Evolutionary conservation across 2,797 vertebrate species (phyloP).

Genomic region (Dryobates pubescens): DNA sequence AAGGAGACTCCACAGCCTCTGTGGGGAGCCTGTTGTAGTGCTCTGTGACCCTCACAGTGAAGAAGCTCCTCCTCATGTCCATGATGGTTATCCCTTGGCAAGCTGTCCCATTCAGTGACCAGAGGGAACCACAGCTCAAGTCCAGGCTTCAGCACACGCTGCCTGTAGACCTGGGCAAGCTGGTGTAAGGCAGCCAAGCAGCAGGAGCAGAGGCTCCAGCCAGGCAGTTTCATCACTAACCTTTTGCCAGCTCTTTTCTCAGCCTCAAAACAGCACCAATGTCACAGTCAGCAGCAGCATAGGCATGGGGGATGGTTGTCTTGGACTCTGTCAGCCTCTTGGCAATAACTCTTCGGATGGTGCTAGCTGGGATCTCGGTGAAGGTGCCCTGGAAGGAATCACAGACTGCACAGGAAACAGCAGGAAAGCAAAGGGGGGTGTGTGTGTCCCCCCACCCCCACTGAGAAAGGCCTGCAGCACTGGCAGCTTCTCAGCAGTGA

Average conservation of each 20-base stretch:
- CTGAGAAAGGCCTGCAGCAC: not conserved
- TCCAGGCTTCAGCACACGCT: not conserved
- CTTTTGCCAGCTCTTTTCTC: constrained; percentile 87
- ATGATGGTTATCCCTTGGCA: not conserved
- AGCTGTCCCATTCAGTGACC: not conserved
- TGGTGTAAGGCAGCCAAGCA: not conserved
- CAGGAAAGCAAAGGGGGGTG: not conserved
- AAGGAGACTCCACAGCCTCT: no score
- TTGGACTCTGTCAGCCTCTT: constrained; percentile 94
- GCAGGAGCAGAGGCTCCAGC: not conserved
- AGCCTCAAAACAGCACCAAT: constrained; percentile 88
- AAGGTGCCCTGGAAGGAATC: constrained; percentile 86
- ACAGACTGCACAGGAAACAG: constrained; percentile 2
- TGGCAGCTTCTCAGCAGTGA: not conserved
- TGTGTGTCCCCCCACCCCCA: not conserved
- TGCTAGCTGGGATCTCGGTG: constrained; percentile 91
- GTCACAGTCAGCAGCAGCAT: constrained; percentile 90
- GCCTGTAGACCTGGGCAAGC: not conserved
- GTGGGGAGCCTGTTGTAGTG: no score
- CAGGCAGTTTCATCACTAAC: constrained; percentile 73
- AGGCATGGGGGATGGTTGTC: constrained; percentile 92
- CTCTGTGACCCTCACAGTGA: no score
- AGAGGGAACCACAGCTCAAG: not conserved
- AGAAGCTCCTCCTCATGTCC: no score
- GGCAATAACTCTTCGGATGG: constrained; percentile 91